These are phyloP conservation scores for Sitta europaea DNA, from an alignment of 2,113 vertebrate genomes.

Conservation along the genomic window DNA sequence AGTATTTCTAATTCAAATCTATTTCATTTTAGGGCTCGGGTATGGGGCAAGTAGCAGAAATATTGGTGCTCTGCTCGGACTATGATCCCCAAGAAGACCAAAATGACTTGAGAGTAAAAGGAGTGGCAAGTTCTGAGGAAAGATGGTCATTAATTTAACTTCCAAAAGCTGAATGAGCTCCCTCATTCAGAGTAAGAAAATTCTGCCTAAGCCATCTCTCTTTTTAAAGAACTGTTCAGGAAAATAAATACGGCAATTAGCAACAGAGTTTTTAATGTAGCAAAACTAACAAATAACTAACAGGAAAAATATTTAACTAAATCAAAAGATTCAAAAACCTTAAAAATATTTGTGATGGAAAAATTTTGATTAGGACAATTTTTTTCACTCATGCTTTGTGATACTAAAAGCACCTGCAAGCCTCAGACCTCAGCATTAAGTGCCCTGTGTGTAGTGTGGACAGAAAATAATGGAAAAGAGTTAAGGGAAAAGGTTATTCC, in stretches of 20 bases:
- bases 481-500: neutral
- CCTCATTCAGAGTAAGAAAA: neutral
- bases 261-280: neutral
- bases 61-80: neutral
- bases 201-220: neutral
- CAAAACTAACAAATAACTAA: neutral
- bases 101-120: neutral
- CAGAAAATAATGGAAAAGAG: neutral
- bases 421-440: neutral
- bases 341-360: neutral
- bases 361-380: neutral
- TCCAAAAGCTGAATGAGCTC: neutral
- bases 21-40: neutral
- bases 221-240: neutral
- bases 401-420: neutral
- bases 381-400: accelerated
- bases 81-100: neutral
- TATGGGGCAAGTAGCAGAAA: neutral
- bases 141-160: neutral
- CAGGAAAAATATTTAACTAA: neutral
- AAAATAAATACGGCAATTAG: neutral
- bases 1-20: neutral
- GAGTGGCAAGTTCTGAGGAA: neutral
- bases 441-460: neutral
- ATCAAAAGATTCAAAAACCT: neutral